These are phyloP conservation scores for Lagenorhynchus albirostris DNA, from an alignment of 2,113 vertebrate genomes.

Conservation along the genomic window DNA sequence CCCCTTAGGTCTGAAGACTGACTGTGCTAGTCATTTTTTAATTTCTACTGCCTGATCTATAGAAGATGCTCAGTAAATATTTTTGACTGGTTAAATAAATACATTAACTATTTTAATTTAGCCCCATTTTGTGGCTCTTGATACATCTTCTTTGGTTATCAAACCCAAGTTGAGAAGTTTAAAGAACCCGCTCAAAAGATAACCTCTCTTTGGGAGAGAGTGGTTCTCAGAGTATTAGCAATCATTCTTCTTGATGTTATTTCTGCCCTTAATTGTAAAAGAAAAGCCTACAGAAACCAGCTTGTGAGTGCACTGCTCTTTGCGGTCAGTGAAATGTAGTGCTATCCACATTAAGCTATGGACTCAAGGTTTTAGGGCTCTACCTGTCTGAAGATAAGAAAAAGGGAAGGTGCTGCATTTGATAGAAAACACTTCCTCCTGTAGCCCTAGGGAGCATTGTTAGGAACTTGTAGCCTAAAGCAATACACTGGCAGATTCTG, in stretches of 20 bases:
- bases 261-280: neutral
- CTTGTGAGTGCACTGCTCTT: neutral
- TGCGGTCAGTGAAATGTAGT: neutral
- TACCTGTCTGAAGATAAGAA: neutral
- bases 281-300: neutral
- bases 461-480: constrained; percentile 13
- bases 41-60: neutral
- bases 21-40: neutral
- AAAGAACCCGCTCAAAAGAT: neutral
- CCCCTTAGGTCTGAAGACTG: neutral
- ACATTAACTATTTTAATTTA: neutral
- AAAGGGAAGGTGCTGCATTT: neutral
- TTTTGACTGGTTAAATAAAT: neutral
- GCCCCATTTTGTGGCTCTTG: neutral
- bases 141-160: neutral
- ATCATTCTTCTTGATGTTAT: neutral
- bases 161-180: neutral
- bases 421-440: neutral
- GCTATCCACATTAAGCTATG: neutral
- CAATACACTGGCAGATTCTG: constrained; percentile 1
- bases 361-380: neutral
- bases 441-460: neutral
- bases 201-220: neutral
- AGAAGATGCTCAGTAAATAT: neutral
- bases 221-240: neutral